A percentile compares a stretch with the other conserved stretches of the same genome.
Conservation (phyloP, 2,888 invertebrate species). For the Ectemnius cavifrons region DNA sequence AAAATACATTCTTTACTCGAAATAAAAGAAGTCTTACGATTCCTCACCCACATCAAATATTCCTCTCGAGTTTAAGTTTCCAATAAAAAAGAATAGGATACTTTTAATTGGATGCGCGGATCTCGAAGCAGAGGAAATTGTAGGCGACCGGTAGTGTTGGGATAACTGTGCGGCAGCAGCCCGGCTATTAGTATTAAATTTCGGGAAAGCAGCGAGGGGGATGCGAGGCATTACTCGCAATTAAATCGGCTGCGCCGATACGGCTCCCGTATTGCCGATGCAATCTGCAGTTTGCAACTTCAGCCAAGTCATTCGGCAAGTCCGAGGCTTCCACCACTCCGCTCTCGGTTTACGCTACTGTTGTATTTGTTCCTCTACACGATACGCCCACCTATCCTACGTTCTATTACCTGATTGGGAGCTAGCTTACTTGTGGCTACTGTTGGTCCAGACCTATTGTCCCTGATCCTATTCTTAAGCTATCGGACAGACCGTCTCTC, state of each 20-base stretch:
- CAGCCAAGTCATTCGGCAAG: constrained; percentile 57
- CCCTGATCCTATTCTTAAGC: too few species aligned
- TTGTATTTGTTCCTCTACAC: constrained; percentile 22
- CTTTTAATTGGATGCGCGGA: constrained; percentile 1
- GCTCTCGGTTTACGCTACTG: constrained; percentile 34
- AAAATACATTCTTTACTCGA: too few species aligned
- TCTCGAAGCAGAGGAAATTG: neutral
- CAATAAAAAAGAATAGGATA: neutral
- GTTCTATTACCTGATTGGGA: too few species aligned
- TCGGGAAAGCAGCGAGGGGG: constrained; percentile 9
- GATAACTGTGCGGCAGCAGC: constrained; percentile 30
- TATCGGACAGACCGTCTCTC: too few species aligned
- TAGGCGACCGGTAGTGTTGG: constrained; percentile 1
- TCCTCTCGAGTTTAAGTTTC: too few species aligned
- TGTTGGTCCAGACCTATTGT: too few species aligned
- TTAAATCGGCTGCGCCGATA: constrained; percentile 46
- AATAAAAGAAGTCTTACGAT: too few species aligned
- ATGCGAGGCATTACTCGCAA: constrained; percentile 49
- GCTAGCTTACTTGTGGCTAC: too few species aligned
- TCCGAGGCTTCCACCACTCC: constrained; percentile 18
- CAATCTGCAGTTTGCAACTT: constrained; percentile 65
- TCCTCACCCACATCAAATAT: too few species aligned
- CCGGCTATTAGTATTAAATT: constrained; percentile 46
- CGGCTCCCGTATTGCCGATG: constrained; percentile 36
- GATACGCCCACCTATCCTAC: neutral